A percentile compares a stretch with the other conserved stretches of the same genome.
These are phyloP conservation scores for Baccha elongata DNA, from an alignment of 2,888 invertebrate species.

Conservation along the genomic window DNA sequence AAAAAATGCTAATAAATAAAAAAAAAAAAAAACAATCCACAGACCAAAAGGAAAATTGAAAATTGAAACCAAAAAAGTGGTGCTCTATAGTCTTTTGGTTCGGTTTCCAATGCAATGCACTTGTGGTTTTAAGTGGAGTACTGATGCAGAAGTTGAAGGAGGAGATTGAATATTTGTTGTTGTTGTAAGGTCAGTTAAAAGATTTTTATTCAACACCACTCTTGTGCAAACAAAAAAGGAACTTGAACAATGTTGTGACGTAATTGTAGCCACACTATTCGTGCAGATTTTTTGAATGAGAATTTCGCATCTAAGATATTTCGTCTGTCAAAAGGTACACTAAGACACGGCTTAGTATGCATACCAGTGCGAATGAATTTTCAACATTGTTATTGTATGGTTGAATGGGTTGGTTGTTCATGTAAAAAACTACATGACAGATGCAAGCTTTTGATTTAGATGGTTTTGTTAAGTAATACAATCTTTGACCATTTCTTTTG, in stretches of 20 bases:
- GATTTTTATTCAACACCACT: slow-evolving; percentile 37
- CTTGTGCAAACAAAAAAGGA: not conserved
- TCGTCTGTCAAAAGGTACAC: not conserved
- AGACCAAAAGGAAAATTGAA: slow-evolving; percentile 56
- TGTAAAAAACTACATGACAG: too few species aligned
- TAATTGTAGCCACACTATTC: slow-evolving; percentile 4
- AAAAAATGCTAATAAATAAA: slow-evolving; percentile 12
- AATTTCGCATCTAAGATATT: too few species aligned
- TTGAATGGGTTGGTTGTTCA: too few species aligned
- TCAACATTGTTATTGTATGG: too few species aligned
- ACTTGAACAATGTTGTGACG: slow-evolving; percentile 11
- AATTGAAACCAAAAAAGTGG: slow-evolving; percentile 68
- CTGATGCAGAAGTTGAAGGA: not conserved
- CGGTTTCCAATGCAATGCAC: slow-evolving; percentile 45
- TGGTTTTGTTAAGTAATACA: too few species aligned
- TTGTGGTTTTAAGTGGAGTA: slow-evolving; percentile 26
- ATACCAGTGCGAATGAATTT: not conserved
- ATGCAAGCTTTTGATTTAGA: too few species aligned
- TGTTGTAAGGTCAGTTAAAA: slow-evolving; percentile 48
- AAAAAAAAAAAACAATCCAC: slow-evolving; percentile 4
- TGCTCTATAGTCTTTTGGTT: slow-evolving; percentile 46
- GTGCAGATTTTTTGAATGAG: not conserved
- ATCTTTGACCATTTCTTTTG: too few species aligned
- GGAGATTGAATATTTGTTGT: slow-evolving; percentile 6
- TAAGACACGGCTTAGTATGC: not conserved